phyloP scores from a whole-genome alignment of 2,113 vertebrate genomes.

The Sisor rabdophorus region DNA sequence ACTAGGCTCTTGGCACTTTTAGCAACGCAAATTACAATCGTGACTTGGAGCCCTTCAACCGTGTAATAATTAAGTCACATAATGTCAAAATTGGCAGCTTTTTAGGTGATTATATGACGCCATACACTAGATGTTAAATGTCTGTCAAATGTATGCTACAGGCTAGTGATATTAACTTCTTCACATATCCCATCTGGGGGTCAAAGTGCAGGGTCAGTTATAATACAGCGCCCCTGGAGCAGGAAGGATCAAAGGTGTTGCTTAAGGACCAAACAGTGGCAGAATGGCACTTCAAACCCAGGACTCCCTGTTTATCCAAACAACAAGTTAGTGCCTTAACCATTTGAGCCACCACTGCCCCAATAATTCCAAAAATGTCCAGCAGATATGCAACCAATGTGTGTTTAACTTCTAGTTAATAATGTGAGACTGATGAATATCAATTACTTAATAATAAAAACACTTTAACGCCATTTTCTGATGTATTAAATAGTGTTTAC shows the following conservation, averaged over 20 bases:
- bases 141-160: no score
- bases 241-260: no score
- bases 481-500: slow-evolving; percentile 9
- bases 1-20: slow-evolving; percentile 19
- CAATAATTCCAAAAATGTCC: not conserved
- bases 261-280: no score
- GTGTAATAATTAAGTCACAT: not conserved
- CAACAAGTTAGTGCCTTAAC: no score
- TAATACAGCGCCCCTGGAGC: no score
- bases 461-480: not conserved
- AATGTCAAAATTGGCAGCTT: slow-evolving; percentile 4
- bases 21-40: slow-evolving; percentile 34
- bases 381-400: not conserved
- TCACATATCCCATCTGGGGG: no score
- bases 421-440: not conserved
- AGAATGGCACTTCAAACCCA: no score
- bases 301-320: no score
- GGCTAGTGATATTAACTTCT: no score
- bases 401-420: slow-evolving; percentile 13
- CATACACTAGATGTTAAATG: not conserved
- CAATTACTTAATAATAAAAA: not conserved
- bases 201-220: no score
- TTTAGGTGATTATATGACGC: slow-evolving; percentile 16
- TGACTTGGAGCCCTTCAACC: slow-evolving; percentile 18
- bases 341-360: no score